A percentile compares a stretch with the other conserved stretches of the same genome.
Conservation (phyloP, 2,113 vertebrate species). For the Boulengeromyrus knoepffleri region DNA sequence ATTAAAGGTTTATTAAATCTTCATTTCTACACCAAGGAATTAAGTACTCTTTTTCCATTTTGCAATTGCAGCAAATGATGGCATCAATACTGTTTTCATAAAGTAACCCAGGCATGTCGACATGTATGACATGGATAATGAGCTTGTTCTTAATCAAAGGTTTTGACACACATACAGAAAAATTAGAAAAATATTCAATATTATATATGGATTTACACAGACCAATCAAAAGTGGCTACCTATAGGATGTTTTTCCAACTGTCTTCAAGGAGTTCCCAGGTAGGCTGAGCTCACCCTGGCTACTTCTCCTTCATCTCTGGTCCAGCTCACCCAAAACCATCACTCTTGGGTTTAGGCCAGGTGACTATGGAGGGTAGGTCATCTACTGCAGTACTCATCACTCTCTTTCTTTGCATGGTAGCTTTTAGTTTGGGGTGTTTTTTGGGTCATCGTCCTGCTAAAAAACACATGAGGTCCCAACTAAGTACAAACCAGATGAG, state of each 20-base stretch:
- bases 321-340: neutral
- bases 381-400: neutral
- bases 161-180: neutral
- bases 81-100: neutral
- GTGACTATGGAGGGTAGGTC: neutral
- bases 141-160: neutral
- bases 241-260: neutral
- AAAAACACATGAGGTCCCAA: neutral
- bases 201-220: neutral
- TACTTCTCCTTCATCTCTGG: neutral
- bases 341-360: neutral
- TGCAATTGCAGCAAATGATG: neutral
- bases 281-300: neutral
- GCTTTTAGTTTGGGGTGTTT: neutral
- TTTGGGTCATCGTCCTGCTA: neutral
- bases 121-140: neutral
- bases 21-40: neutral
- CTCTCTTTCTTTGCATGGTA: neutral
- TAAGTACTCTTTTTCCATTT: neutral
- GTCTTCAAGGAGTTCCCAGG: neutral
- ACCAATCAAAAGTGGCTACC: neutral
- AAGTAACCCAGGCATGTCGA: neutral
- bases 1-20: neutral
- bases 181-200: neutral
- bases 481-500: neutral